Evolutionary conservation across 2,888 invertebrate genomes (phyloP).

Genomic region (Osmoderma eremita): DNA sequence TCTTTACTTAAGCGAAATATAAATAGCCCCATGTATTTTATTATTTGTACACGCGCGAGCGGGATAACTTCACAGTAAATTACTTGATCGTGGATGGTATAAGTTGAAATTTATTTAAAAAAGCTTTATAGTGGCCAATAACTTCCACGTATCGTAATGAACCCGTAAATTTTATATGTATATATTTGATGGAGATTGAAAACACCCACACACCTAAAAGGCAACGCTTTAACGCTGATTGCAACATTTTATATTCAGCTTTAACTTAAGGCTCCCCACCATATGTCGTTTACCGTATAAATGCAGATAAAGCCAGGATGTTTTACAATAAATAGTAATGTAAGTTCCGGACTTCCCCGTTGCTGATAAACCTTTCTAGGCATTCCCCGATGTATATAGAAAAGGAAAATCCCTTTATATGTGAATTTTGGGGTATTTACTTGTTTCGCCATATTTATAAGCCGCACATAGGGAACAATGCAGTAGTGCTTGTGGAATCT

Average conservation of each 20-base stretch:
- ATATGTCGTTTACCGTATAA: background rate
- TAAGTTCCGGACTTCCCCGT: too few relatives aligned
- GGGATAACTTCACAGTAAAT: conserved; percentile 30
- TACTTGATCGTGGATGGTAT: conserved; percentile 34
- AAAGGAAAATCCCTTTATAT: too few relatives aligned
- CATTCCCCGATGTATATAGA: too few relatives aligned
- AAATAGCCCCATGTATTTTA: conserved; percentile 26
- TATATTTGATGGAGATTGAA: background rate
- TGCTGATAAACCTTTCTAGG: too few relatives aligned
- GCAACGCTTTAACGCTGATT: too few relatives aligned
- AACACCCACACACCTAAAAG: conserved; percentile 15
- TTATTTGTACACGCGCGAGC: conserved; percentile 23
- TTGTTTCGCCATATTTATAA: too few relatives aligned
- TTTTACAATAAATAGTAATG: too few relatives aligned
- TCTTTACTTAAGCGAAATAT: conserved; percentile 32
- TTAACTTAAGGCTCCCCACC: background rate
- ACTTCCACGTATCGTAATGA: conserved; percentile 41
- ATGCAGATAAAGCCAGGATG: too few relatives aligned
- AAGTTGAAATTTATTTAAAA: conserved; percentile 43
- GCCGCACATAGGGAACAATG: too few relatives aligned
- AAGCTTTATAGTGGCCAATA: conserved; percentile 38
- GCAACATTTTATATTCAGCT: background rate
- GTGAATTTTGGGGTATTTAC: too few relatives aligned
- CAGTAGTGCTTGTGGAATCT: too few relatives aligned
- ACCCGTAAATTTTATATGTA: conserved; percentile 44